These are phyloP conservation scores for Bucco capensis DNA, from an alignment of 2,113 vertebrate species.

Conservation along the genomic window DNA sequence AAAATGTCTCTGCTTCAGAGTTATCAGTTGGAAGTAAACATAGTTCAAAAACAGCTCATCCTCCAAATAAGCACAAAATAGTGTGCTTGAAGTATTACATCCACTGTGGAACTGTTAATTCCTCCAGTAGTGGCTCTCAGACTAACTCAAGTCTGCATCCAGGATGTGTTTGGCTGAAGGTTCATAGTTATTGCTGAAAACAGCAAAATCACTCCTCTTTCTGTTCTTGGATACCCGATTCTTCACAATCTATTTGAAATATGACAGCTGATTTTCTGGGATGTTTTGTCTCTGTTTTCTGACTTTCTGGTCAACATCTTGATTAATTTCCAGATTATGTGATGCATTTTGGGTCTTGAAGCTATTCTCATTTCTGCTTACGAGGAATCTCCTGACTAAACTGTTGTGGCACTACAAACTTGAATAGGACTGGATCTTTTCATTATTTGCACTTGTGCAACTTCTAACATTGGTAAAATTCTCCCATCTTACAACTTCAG, in stretches of 20 bases:
- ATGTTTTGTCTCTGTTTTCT: not conserved
- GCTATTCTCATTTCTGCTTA: not conserved
- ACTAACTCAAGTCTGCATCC: not conserved
- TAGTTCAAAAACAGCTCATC: not conserved
- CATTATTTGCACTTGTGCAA: not conserved
- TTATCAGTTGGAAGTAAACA: not conserved
- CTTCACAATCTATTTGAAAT: not conserved
- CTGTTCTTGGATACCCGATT: not conserved
- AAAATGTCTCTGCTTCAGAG: not conserved
- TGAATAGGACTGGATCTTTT: not conserved
- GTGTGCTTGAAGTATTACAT: not conserved
- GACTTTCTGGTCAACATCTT: not conserved
- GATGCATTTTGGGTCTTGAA: not conserved
- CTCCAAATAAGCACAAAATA: not conserved
- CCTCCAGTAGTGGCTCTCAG: not conserved
- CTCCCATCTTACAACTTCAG: not conserved
- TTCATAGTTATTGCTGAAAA: not conserved
- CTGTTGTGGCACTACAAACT: not conserved
- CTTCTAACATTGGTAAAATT: not conserved
- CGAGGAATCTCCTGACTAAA: not conserved
- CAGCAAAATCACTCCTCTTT: not conserved
- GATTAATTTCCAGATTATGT: not conserved
- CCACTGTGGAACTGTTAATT: not conserved
- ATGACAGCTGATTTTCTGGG: not conserved
- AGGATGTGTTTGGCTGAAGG: not conserved